phyloP scores from a whole-genome alignment of 2,113 vertebrate genomes.

The Cynoglossus semilaevis region DNA sequence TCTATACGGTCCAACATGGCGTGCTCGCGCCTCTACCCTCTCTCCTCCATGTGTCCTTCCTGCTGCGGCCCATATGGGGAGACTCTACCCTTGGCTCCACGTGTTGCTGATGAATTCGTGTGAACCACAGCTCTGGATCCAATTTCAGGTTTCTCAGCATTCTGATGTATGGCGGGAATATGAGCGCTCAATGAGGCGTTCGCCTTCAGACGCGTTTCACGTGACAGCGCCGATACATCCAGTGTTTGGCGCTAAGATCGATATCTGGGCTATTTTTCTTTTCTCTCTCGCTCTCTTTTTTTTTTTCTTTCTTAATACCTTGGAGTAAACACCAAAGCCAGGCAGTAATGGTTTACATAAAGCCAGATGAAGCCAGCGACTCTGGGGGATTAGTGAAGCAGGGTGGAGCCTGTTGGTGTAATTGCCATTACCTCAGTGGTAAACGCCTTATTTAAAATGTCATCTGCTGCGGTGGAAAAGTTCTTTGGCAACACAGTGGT shows the following conservation, averaged over 20 bases:
- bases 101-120: constrained; percentile 60
- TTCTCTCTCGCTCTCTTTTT: neutral
- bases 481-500: neutral
- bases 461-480: constrained; percentile 13
- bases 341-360: constrained; percentile 32
- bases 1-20: constrained; percentile 29
- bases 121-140: constrained; percentile 35
- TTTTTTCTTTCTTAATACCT: constrained; percentile 22
- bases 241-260: constrained; percentile 34
- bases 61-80: constrained; percentile 29
- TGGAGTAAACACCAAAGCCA: constrained; percentile 46
- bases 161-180: constrained; percentile 53
- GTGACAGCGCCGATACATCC: constrained; percentile 55
- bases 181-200: constrained; percentile 47
- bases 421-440: constrained; percentile 44
- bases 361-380: constrained; percentile 38
- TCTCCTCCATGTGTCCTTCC: constrained; percentile 59
- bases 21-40: neutral
- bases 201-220: constrained; percentile 55
- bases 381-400: constrained; percentile 10
- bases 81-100: constrained; percentile 50
- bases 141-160: constrained; percentile 49
- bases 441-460: constrained; percentile 23
- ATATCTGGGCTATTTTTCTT: constrained; percentile 27
- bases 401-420: constrained; percentile 22